Conservation (phyloP, 2,888 invertebrate genomes). For the Amiota mariae region DNA sequence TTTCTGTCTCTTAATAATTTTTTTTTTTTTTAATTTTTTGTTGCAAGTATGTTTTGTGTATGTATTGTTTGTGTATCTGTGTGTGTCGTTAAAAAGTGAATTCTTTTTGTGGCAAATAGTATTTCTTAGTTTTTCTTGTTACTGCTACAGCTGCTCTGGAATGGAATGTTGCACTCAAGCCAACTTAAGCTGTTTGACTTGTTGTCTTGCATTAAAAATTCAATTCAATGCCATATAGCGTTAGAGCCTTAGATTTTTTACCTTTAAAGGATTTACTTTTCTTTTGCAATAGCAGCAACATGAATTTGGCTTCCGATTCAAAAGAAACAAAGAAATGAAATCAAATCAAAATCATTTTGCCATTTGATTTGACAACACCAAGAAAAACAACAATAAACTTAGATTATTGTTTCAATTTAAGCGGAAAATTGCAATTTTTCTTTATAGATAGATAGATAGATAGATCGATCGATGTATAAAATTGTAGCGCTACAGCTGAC, state of each 20-base stretch:
- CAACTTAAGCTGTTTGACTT: conserved; percentile 9
- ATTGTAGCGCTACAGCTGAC: conserved; percentile 21
- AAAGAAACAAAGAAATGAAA: not conserved
- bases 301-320: conserved; percentile 5
- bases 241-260: conserved; percentile 10
- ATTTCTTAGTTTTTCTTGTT: not conserved
- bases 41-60: not conserved
- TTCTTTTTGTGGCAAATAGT: conserved; percentile 28
- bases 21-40: conserved; percentile 9
- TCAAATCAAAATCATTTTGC: conserved; percentile 18
- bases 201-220: not conserved
- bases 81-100: conserved; percentile 30
- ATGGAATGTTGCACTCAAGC: conserved; percentile 26
- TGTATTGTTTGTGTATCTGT: not conserved
- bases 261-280: conserved; percentile 23
- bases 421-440: conserved; percentile 32
- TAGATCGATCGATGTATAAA: conserved; percentile 1
- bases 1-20: not conserved
- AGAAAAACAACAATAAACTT: not conserved
- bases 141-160: conserved; percentile 20
- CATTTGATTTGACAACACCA: conserved; percentile 29
- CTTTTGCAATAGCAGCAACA: conserved; percentile 5
- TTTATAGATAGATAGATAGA: not conserved
- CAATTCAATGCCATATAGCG: not conserved
- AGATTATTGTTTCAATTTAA: conserved; percentile 22